phyloP scores from a whole-genome alignment of 1,140 invertebrate species.

The Tetranychus urticae region DNA sequence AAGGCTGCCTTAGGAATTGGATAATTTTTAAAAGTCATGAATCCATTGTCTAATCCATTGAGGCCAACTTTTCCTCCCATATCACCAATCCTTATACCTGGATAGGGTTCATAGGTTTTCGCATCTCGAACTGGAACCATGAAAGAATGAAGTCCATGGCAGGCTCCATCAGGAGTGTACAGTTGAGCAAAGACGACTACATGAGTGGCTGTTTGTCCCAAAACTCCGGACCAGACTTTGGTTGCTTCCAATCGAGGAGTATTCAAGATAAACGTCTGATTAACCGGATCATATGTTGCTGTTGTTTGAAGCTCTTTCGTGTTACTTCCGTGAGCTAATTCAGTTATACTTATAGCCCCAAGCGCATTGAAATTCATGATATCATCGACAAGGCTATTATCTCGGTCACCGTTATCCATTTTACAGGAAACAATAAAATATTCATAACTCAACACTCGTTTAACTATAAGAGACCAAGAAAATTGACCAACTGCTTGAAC shows the following conservation, averaged over 20 bases:
- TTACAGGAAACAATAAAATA: constrained; percentile 22
- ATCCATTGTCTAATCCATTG: constrained; percentile 75
- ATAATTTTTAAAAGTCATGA: constrained; percentile 64
- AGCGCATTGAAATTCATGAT: constrained; percentile 22
- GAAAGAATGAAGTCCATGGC: constrained; percentile 66
- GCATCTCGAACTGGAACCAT: constrained; percentile 53
- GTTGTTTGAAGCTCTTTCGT: constrained; percentile 68
- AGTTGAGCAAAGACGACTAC: constrained; percentile 55
- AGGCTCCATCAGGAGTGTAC: constrained; percentile 43
- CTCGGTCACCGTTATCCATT: constrained; percentile 47
- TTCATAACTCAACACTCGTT: constrained; percentile 26
- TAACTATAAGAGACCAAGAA: constrained; percentile 37
- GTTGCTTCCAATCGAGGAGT: constrained; percentile 79
- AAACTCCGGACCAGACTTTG: constrained; percentile 80
- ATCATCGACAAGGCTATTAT: constrained; percentile 25
- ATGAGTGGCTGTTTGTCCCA: constrained; percentile 64
- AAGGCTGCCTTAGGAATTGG: constrained; percentile 51
- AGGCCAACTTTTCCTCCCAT: constrained; percentile 68
- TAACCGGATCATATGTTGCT: constrained; percentile 53
- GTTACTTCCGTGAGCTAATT: constrained; percentile 79
- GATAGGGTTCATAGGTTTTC: constrained; percentile 39
- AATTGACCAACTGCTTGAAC: constrained; percentile 34
- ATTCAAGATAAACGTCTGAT: constrained; percentile 54
- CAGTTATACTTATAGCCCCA: constrained; percentile 69
- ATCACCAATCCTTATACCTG: constrained; percentile 53